A percentile compares a stretch with the other conserved stretches of the same genome.
These are phyloP conservation scores for Aphelocoma californica DNA, from an alignment of 2,797 vertebrate genomes.

Conservation along the genomic window DNA sequence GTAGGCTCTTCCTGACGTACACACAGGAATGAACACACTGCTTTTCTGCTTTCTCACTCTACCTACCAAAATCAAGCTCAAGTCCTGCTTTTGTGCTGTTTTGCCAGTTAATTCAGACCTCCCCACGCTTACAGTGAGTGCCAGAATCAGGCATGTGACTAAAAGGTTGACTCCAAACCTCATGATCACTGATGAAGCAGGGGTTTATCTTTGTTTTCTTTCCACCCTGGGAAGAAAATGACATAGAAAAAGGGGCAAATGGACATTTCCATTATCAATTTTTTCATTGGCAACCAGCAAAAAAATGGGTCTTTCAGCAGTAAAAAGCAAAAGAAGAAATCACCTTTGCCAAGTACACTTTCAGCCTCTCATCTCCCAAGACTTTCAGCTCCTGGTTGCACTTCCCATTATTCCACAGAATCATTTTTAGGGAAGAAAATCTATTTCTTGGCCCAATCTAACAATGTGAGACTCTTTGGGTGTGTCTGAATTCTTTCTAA, in stretches of 20 bases:
- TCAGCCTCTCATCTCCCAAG: background rate
- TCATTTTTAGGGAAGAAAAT: background rate
- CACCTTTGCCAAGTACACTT: background rate
- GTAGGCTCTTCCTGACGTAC: background rate
- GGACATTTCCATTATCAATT: background rate
- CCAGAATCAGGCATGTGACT: background rate
- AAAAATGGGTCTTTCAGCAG: background rate
- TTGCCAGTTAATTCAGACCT: background rate
- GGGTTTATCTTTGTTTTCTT: background rate
- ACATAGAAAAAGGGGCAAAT: background rate
- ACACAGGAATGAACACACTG: background rate
- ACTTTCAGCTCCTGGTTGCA: background rate
- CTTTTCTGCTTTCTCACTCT: background rate
- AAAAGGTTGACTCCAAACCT: background rate
- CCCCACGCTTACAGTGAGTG: fast-evolving
- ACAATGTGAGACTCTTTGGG: background rate
- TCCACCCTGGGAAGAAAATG: background rate
- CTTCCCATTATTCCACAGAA: background rate
- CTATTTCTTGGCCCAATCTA: background rate
- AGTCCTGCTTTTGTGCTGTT: background rate
- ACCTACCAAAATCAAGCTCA: background rate
- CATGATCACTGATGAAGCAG: background rate
- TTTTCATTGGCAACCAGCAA: background rate
- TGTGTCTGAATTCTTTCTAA: slow-evolving; percentile 43
- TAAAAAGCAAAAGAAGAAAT: background rate